These are phyloP conservation scores for Perccottus glenii DNA, from an alignment of 2,113 vertebrate species.

Conservation along the genomic window DNA sequence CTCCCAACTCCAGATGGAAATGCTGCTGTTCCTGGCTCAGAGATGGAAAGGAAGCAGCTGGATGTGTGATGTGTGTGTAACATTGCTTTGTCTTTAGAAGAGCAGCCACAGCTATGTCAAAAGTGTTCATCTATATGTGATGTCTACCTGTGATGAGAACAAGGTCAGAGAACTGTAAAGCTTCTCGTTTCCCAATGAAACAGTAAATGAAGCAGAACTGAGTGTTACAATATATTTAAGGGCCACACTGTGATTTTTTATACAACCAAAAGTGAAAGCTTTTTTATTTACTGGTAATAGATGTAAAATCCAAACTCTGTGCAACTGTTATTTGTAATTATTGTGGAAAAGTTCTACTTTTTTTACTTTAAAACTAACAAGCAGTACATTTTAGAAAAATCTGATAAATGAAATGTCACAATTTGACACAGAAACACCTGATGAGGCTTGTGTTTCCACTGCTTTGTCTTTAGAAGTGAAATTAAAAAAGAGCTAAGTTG, in stretches of 20 bases:
- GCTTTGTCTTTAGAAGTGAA: too few species aligned
- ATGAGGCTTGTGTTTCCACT: too few species aligned
- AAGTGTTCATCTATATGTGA: background rate
- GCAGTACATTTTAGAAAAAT: too few species aligned
- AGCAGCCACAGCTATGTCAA: too few species aligned
- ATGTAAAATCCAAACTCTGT: too few species aligned
- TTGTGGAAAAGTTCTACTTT: too few species aligned
- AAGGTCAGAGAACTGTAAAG: background rate
- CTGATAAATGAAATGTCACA: too few species aligned
- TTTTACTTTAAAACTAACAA: too few species aligned
- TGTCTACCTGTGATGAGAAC: background rate
- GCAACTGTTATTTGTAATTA: too few species aligned
- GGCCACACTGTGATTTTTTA: background rate
- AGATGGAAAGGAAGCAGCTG: slow-evolving; percentile 41
- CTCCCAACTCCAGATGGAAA: slow-evolving; percentile 33
- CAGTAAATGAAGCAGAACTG: background rate
- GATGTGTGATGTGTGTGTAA: slow-evolving; percentile 2
- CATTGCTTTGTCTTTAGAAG: too few species aligned
- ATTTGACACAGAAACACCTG: too few species aligned
- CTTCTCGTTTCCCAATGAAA: background rate
- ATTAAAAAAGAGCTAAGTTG: too few species aligned
- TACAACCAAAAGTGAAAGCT: background rate
- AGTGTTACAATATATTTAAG: background rate
- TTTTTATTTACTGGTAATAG: background rate
- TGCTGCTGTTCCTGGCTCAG: slow-evolving; percentile 8